Percentiles rank a stretch among this genome's conserved stretches.
phyloP scores from a whole-genome alignment of 2,113 vertebrate genomes.

The Machaerirhynchus nigripectus region DNA sequence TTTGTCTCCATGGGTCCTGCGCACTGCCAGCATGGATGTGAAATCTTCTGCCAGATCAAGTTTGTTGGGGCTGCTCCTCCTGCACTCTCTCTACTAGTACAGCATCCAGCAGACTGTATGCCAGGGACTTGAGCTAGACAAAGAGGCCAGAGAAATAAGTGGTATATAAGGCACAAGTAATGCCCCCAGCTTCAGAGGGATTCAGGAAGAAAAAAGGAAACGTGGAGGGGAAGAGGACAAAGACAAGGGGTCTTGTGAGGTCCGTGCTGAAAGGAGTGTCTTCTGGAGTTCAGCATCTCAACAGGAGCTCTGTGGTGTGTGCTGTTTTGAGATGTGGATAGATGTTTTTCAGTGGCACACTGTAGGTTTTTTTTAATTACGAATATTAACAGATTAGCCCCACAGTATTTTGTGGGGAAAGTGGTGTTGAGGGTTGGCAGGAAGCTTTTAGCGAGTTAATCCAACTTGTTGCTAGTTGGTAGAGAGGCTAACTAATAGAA shows the following conservation, averaged over 20 bases:
- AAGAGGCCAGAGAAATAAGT: neutral
- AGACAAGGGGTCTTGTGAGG: neutral
- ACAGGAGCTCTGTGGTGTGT: fast-evolving
- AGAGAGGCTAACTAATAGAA: neutral
- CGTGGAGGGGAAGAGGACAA: fast-evolving
- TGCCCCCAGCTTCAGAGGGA: neutral
- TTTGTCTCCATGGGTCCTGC: neutral
- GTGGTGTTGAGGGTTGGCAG: neutral
- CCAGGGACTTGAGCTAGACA: neutral
- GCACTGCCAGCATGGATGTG: fast-evolving
- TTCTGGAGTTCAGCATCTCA: neutral
- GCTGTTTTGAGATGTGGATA: neutral
- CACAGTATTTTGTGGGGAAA: neutral
- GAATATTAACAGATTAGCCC: fast-evolving
- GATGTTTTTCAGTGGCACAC: neutral
- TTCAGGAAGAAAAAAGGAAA: neutral
- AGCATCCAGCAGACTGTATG: neutral
- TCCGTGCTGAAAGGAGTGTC: neutral
- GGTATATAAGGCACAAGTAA: neutral
- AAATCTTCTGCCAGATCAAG: neutral
- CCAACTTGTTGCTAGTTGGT: neutral
- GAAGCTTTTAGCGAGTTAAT: neutral
- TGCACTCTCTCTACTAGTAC: neutral
- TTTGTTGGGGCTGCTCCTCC: neutral
- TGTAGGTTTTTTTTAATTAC: neutral